Base-by-base conservation (phyloP, 2,888 invertebrate genomes). In the Amphipoea lucens region DNA sequence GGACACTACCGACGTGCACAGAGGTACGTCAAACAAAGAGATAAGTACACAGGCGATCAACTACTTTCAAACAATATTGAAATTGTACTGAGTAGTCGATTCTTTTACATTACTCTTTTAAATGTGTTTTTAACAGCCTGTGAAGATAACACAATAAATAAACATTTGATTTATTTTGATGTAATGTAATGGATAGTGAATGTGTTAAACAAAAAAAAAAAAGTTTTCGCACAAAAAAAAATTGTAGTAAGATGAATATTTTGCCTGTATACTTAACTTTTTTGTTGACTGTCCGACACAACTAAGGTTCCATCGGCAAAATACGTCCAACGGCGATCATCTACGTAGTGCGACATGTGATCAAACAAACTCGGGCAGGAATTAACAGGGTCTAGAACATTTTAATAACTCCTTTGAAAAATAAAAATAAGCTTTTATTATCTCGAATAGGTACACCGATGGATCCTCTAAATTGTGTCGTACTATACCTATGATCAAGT, bases 1-100 rank as follows among this genome's bases (percentile, higher is more conserved):
- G 40, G 67, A 76, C 83, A 62, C 51, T 83, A 75, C 45, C 40
- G 11, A 84, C 51, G 40, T 79, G 42, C 62, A 45, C 79, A 83
- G 42, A 83, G 20, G 23, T 48, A 79, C 4, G 17, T 76, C 17
- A 51, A 29, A 29, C 20, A 40, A 60, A 51, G 48, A 42, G 48
- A 57, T 81, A 71, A 51, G 57, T 78, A 81, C 57, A 78, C 78
- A 72, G 71, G 54, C 42, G n/a, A 48, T 12, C 11, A 51, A 45
- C 20, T 57, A 54, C n/a, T 78, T 77, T 57, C 6, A 14, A 60
- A 78, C 9, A 36, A 23, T 36, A n/a, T 23, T 72, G 3, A 36
- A 12, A 71, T n/a, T 71, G 40, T 42, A 12, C 4, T 1, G 20
- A 74, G 20, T 29, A 76, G 20, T 9, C 20, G 14, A 74, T 42